phyloP scores from a whole-genome alignment of 2,113 vertebrate genomes.

The Bubo scandiacus region DNA sequence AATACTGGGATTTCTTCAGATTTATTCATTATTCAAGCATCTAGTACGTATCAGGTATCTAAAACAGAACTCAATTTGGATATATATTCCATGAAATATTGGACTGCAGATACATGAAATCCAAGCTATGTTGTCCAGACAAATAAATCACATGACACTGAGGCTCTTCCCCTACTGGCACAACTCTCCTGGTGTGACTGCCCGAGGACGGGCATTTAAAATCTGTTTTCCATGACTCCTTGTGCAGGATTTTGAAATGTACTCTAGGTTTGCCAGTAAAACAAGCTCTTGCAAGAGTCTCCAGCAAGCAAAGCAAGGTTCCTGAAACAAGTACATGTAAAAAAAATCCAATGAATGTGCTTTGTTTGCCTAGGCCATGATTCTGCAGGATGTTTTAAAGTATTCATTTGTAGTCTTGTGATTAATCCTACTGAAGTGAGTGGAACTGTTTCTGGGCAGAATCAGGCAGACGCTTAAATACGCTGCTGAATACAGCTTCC shows the following conservation, averaged over 20 bases:
- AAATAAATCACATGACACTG: slow-evolving; percentile 10
- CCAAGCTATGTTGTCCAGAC: neutral
- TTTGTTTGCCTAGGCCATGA: neutral
- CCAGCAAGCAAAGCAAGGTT: neutral
- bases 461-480: neutral
- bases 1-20: neutral
- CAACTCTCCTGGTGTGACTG: neutral
- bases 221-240: slow-evolving; percentile 21
- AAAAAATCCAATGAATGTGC: neutral
- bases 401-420: neutral
- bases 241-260: neutral
- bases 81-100: neutral
- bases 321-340: neutral
- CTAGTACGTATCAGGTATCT: neutral
- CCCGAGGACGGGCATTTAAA: neutral
- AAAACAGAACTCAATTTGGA: neutral
- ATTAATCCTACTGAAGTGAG: neutral
- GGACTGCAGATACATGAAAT: neutral
- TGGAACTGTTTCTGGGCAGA: neutral
- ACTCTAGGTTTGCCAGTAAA: neutral
- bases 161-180: neutral
- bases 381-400: neutral
- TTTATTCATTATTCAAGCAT: slow-evolving; percentile 9
- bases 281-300: slow-evolving; percentile 1
- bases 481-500: neutral